A percentile compares a stretch with the other conserved stretches of the same genome.
Conservation (phyloP, 1,140 invertebrate species). For the Nylanderia fulva region DNA sequence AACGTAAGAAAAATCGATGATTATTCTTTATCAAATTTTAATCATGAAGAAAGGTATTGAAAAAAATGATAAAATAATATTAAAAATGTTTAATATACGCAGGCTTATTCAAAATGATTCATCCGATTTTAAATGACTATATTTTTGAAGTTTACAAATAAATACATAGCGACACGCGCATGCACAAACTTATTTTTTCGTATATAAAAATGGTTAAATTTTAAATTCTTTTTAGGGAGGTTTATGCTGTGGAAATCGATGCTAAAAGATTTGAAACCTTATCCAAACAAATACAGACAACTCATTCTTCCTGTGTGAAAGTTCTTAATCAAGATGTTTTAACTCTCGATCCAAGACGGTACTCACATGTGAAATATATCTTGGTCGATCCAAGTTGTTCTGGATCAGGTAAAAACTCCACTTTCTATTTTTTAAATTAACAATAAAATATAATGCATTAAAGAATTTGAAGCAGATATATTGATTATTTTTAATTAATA, state of each 20-base stretch:
- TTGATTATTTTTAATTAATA: neutral
- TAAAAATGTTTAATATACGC: too few relatives aligned
- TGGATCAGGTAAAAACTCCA: slow-evolving; percentile 91
- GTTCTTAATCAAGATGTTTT: slow-evolving; percentile 91
- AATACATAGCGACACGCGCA: too few relatives aligned
- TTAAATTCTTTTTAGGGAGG: slow-evolving; percentile 84
- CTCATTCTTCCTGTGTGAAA: slow-evolving; percentile 89
- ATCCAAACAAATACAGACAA: slow-evolving; percentile 87
- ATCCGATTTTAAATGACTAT: too few relatives aligned
- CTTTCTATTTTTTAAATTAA: neutral
- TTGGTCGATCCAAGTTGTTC: slow-evolving; percentile 98
- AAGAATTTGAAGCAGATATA: neutral
- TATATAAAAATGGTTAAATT: too few relatives aligned
- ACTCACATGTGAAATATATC: slow-evolving; percentile 93
- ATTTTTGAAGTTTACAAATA: too few relatives aligned
- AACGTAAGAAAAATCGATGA: neutral
- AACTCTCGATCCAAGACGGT: slow-evolving; percentile 87
- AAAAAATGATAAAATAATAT: too few relatives aligned
- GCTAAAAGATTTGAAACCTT: slow-evolving; percentile 89
- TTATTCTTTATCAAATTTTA: neutral
- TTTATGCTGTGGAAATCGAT: slow-evolving; percentile 94
- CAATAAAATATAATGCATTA: neutral
- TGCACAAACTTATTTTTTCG: too few relatives aligned
- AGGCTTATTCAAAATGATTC: too few relatives aligned
- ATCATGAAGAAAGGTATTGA: neutral